phyloP scores from a whole-genome alignment of 2,113 vertebrate species.

The Rhinopithecus roxellana region DNA sequence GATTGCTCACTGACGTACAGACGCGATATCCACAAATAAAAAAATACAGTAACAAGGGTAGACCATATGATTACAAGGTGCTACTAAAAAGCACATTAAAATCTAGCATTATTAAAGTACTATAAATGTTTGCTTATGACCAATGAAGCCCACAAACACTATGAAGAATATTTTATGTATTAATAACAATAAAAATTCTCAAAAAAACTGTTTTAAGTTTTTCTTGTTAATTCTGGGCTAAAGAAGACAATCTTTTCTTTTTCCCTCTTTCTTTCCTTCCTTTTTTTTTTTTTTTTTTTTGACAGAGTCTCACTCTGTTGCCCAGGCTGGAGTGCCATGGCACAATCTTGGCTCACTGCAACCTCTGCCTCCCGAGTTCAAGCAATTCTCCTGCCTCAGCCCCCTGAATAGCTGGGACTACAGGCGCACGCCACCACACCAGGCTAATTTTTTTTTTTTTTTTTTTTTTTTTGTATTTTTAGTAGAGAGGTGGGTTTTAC shows the following conservation, averaged over 20 bases:
- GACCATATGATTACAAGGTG: background rate
- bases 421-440: too few relatives aligned
- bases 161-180: background rate
- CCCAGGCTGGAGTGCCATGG: too few relatives aligned
- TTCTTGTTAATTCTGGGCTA: background rate
- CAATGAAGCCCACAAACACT: background rate
- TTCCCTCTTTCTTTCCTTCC: too few relatives aligned
- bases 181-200: background rate
- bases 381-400: too few relatives aligned
- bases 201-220: background rate
- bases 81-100: background rate
- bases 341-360: too few relatives aligned
- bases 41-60: background rate
- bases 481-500: too few relatives aligned
- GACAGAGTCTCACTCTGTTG: too few relatives aligned
- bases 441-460: too few relatives aligned
- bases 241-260: background rate
- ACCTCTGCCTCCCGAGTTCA: too few relatives aligned
- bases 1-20: background rate
- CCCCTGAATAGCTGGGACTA: too few relatives aligned
- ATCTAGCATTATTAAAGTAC: background rate
- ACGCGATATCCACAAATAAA: background rate
- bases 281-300: too few relatives aligned
- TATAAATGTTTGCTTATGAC: constrained; percentile 8
- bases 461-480: too few relatives aligned